phyloP scores from a whole-genome alignment of 2,888 invertebrate genomes.

The Lithosia quadra region DNA sequence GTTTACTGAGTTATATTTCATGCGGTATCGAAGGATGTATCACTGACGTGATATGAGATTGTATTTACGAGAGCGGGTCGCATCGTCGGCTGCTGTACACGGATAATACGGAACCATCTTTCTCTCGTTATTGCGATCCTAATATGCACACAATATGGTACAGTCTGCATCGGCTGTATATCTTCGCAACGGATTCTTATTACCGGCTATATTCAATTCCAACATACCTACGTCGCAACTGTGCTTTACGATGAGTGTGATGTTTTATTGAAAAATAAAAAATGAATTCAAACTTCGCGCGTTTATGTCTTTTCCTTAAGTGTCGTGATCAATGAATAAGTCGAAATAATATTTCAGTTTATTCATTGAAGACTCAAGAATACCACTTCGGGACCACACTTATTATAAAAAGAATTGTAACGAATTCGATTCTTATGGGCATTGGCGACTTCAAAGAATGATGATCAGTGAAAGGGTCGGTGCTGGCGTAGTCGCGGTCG shows the following conservation, averaged over 20 bases:
- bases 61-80: conserved; percentile 76
- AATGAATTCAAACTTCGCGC: conserved; percentile 1
- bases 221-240: conserved; percentile 25
- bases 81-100: conserved; percentile 65
- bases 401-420: conserved; percentile 49
- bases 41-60: conserved; percentile 72
- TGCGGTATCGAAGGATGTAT: conserved; percentile 78
- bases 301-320: conserved; percentile 15
- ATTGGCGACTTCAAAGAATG: conserved; percentile 62
- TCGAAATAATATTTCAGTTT: too few relatives aligned
- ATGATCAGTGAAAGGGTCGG: conserved; percentile 53
- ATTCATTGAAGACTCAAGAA: background rate
- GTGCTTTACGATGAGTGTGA: conserved; percentile 34
- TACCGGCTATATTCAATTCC: conserved; percentile 30
- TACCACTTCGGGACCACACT: background rate
- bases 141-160: conserved; percentile 62
- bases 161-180: conserved; percentile 53
- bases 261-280: conserved; percentile 5
- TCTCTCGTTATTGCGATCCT: conserved; percentile 62
- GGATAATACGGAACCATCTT: conserved; percentile 68
- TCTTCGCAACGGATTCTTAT: conserved; percentile 43
- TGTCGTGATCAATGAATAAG: too few relatives aligned
- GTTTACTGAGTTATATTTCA: conserved; percentile 79
- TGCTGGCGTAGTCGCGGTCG: conserved; percentile 33
- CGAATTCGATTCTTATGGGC: conserved; percentile 69